A percentile compares a stretch with the other conserved stretches of the same genome.
Evolutionary conservation across 2,113 vertebrate species (phyloP).

Genomic region (Emydocephalus ijimae): DNA sequence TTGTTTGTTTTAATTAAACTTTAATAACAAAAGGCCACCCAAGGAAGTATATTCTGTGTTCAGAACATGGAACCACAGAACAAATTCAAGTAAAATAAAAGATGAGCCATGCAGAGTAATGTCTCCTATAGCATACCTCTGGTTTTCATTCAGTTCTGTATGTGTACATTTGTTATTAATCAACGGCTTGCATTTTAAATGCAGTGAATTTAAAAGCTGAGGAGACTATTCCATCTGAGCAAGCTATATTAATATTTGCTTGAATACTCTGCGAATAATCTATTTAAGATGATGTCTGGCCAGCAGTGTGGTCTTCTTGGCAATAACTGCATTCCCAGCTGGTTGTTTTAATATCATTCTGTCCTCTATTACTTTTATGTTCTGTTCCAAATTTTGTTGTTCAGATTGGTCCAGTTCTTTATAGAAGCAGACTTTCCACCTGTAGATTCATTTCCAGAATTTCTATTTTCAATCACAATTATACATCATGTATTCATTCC

Average conservation of each 20-base stretch:
- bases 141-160: constrained; percentile 54
- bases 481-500: not conserved
- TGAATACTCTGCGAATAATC: constrained; percentile 66
- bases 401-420: constrained; percentile 21
- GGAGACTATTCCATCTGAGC: constrained; percentile 66
- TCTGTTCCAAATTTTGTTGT: constrained; percentile 6
- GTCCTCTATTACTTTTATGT: constrained; percentile 47
- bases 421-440: constrained; percentile 11
- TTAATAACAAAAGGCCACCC: constrained; percentile 11
- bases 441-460: not conserved
- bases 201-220: constrained; percentile 58
- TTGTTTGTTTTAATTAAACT: constrained; percentile 13
- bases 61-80: constrained; percentile 48
- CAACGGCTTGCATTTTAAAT: constrained; percentile 50
- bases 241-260: constrained; percentile 71
- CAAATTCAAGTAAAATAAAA: constrained; percentile 32
- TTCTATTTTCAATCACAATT: not conserved
- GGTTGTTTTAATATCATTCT: constrained; percentile 51
- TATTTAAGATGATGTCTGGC: constrained; percentile 64
- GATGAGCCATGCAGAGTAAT: constrained; percentile 27
- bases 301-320: constrained; percentile 66
- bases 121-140: constrained; percentile 24
- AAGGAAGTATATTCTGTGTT: constrained; percentile 26
- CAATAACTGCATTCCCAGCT: constrained; percentile 44
- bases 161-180: constrained; percentile 66